Evolutionary conservation across 2,797 vertebrate genomes (phyloP).

Genomic region (Sebastiscus albofasciatus): DNA sequence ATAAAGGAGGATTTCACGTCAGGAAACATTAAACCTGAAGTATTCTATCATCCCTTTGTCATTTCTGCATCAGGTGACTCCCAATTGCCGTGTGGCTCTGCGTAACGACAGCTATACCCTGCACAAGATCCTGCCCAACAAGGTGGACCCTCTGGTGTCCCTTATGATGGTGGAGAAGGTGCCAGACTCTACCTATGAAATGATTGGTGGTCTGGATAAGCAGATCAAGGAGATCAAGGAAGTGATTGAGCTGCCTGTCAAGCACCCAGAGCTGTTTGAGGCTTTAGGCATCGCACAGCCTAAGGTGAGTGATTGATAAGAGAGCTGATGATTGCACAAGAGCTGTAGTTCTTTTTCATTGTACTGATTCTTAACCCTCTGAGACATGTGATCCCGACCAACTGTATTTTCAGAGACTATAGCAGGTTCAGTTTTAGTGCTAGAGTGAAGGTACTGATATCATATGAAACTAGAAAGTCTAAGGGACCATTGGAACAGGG

Average conservation of each 20-base stretch:
- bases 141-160: conserved; percentile 97
- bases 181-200: conserved; percentile 98
- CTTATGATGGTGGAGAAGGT: conserved; percentile 99
- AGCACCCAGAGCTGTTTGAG: conserved; percentile 97
- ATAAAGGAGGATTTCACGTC: not conserved
- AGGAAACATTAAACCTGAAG: not conserved
- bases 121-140: conserved; percentile 99
- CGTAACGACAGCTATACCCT: conserved; percentile 98
- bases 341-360: not conserved
- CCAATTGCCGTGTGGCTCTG: conserved; percentile 96
- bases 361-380: too few species aligned
- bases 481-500: too few species aligned
- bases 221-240: conserved; percentile 99
- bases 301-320: conserved; percentile 83
- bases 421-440: too few species aligned
- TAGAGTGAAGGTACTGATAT: too few species aligned
- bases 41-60: not conserved
- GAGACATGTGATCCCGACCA: too few species aligned
- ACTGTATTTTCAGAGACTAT: too few species aligned
- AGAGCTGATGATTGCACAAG: not conserved
- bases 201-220: conserved; percentile 98
- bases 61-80: conserved; percentile 87
- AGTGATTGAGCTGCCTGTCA: conserved; percentile 97
- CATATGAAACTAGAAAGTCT: too few species aligned
- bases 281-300: conserved; percentile 97